A percentile compares a stretch with the other conserved stretches of the same genome.
Evolutionary conservation across 1,140 invertebrate species (phyloP).

Genomic region (Coenobita brevimanus): DNA sequence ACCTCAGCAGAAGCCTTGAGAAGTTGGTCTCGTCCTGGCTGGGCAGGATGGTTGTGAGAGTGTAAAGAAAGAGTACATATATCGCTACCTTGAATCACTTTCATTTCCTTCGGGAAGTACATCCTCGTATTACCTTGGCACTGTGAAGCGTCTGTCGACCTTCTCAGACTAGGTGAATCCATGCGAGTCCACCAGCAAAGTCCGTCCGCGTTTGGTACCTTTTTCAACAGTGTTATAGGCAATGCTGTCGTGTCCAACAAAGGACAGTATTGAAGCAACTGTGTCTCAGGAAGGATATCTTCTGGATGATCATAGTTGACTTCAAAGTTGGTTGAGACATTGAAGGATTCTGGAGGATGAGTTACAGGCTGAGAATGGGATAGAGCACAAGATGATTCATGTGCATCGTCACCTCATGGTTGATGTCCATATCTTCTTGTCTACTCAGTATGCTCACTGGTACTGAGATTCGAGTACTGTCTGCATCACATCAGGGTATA

Average conservation of each 20-base stretch:
- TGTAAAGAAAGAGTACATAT: not conserved
- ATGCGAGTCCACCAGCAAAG: too few species aligned
- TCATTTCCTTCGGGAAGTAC: conserved; percentile 8
- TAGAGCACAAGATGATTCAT: too few species aligned
- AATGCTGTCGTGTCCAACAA: not conserved
- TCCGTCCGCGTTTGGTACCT: too few species aligned
- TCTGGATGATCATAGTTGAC: conserved; percentile 34
- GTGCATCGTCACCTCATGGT: too few species aligned
- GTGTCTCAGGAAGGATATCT: conserved; percentile 21
- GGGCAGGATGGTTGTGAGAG: too few species aligned
- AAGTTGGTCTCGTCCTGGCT: conserved; percentile 23
- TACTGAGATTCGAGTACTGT: conserved; percentile 14
- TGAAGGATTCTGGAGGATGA: too few species aligned
- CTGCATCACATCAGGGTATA: conserved; percentile 29
- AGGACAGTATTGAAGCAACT: conserved; percentile 23
- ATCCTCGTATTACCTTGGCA: not conserved
- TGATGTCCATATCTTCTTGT: conserved; percentile 6
- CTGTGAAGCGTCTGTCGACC: not conserved
- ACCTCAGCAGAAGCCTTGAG: conserved; percentile 23
- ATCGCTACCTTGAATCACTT: conserved; percentile 17
- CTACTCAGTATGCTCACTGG: not conserved
- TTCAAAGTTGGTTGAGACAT: conserved; percentile 7
- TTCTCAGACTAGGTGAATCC: not conserved
- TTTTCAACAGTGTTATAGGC: not conserved
- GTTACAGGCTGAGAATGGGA: conserved; percentile 21